These are phyloP conservation scores for Enteromius trimaculatus DNA, from an alignment of 2,797 vertebrate species.

Conservation along the genomic window DNA sequence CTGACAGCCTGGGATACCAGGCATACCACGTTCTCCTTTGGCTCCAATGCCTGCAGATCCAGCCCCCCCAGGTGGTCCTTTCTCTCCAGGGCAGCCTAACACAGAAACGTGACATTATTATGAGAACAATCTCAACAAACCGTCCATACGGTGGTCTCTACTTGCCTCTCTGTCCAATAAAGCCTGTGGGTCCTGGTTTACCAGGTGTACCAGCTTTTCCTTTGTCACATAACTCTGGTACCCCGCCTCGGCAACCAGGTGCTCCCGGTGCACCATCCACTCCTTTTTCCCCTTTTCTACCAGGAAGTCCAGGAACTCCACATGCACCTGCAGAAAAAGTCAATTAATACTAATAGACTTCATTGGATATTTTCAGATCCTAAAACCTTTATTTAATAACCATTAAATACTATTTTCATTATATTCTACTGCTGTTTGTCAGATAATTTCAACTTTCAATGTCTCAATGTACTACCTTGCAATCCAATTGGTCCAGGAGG, in stretches of 20 bases:
- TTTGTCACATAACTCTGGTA: conserved; percentile 33
- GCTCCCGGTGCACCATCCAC: conserved; percentile 62
- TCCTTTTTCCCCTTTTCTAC: conserved; percentile 69
- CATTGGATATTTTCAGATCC: background rate
- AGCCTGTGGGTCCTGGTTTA: conserved; percentile 47
- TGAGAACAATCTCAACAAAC: conserved; percentile 9
- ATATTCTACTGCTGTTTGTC: background rate
- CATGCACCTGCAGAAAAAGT: conserved; percentile 48
- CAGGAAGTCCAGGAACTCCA: conserved; percentile 66
- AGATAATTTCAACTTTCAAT: background rate
- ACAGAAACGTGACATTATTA: background rate
- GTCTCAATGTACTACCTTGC: conserved; percentile 62
- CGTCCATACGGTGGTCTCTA: background rate
- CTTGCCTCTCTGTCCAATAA: conserved; percentile 47
- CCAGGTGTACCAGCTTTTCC: conserved; percentile 56
- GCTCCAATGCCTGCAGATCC: conserved; percentile 63
- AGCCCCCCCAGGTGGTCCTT: conserved; percentile 64
- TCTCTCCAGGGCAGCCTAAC: conserved; percentile 71
- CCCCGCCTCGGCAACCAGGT: conserved; percentile 4
- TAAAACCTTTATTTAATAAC: background rate
- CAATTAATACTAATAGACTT: background rate
- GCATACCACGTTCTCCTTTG: conserved; percentile 66
- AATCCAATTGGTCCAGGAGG: conserved; percentile 59
- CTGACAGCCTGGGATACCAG: conserved; percentile 56
- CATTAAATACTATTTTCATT: background rate